Base-by-base conservation (phyloP, 2,888 invertebrate species). In the Leptura quadrifasciata region DNA sequence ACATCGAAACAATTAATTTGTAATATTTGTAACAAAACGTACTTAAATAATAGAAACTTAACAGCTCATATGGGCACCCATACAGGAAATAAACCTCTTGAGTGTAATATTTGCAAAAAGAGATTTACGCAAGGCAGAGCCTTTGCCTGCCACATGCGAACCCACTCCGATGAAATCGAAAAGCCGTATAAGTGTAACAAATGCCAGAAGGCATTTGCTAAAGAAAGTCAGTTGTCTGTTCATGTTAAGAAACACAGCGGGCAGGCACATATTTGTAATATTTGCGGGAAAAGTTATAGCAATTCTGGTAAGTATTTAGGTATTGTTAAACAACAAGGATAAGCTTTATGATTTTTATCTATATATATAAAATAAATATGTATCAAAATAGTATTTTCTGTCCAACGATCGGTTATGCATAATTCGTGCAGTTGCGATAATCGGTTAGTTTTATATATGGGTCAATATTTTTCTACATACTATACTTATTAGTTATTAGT, bases 91-190 rank as follows among this genome's bases (percentile, higher is more conserved):
- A 74, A 76, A 68, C 84, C 84, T 65, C 83, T 83, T 12, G 72
- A 76, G 74, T 86, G 86, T 73, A 83, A 78, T 39, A 74, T 84
- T 39, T 86, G 86, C 67, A 82, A 82, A 64, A 85, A 85, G 76
- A 79, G 79, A 2, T 86, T 85, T 76, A 80, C 84, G 60, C 85
- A 86, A 74, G 83, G 83, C n/a, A 81, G 82, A 55, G 85, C 85
- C 67, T 78, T 86, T 68, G 81, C 82, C 1, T 81, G 84, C 8
- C 86, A 86, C 72, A 83, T 85, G 81, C 81, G 82, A n/a, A 84
- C 83, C 15, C 86, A 86, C 72, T 83, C 83, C n/a, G 84, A 82
- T 55, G 73, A 80, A 82, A 81, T 64, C 75, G 82, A 78, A 57
- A 84, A 83, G 76, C 72, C 79, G 57, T 79, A 82, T 78, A 68